Conservation (phyloP, 2,888 invertebrate species). For the Chrysina gloriosa region DNA sequence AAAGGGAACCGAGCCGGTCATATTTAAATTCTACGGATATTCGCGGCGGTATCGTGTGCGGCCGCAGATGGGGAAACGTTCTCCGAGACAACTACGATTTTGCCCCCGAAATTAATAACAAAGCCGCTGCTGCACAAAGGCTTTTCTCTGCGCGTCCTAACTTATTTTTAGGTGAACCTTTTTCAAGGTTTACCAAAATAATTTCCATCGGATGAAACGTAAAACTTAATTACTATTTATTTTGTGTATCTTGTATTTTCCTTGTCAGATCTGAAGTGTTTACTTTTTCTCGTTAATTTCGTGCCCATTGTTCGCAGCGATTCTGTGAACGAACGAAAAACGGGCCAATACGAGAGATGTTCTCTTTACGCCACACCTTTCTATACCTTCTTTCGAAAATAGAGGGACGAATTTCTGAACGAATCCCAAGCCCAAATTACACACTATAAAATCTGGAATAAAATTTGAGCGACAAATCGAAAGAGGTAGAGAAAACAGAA, state of each 20-base stretch:
- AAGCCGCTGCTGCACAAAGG: slow-evolving; percentile 39
- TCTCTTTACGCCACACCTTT: too few species aligned
- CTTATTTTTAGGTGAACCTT: slow-evolving; percentile 25
- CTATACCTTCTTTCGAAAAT: too few species aligned
- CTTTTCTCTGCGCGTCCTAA: slow-evolving; percentile 16
- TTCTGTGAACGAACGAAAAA: background rate
- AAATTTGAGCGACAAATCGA: too few species aligned
- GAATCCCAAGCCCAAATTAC: too few species aligned
- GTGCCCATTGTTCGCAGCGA: background rate
- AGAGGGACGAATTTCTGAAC: too few species aligned
- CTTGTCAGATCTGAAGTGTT: slow-evolving; percentile 21
- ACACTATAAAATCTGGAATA: too few species aligned
- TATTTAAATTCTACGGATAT: slow-evolving; percentile 42
- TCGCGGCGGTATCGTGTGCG: slow-evolving; percentile 39
- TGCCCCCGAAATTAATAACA: slow-evolving; percentile 44
- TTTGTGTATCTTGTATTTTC: slow-evolving; percentile 15
- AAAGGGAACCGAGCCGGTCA: slow-evolving; percentile 17
- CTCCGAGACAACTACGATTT: slow-evolving; percentile 43
- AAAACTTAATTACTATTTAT: slow-evolving; percentile 33
- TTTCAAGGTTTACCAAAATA: slow-evolving; percentile 39
- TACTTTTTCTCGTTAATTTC: background rate
- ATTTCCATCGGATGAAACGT: slow-evolving; percentile 40
- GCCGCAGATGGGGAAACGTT: slow-evolving; percentile 42
- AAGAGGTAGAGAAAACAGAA: too few species aligned
- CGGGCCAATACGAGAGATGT: too few species aligned